Evolutionary conservation across 2,797 vertebrate genomes (phyloP), one percentile per base, ranked within the genome.

Genomic region (Coendou prehensilis): DNA sequence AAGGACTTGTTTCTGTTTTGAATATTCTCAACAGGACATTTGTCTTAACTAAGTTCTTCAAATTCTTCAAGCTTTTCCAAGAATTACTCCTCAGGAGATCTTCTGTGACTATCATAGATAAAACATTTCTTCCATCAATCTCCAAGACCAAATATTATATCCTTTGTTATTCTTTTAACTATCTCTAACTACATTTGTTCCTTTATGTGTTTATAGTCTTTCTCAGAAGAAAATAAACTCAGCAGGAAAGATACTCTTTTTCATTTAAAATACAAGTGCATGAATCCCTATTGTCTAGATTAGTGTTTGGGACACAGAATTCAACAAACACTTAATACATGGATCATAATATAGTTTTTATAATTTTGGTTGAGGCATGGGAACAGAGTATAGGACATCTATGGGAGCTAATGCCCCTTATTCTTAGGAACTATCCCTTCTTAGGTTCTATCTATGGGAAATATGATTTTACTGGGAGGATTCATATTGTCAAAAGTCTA

Each of bases 401-500:
- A 5, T 22, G 64, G 50, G 2, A 14, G 0, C 9, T n/a, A 7
- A 7, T 41, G 52, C 28, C 7, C 6, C 15, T 79, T 91, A 84
- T 57, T 64, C 41, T 71, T 37, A 80, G 13, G 28, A 76, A 17
- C 9, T 63, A 41, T 52, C 11, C 15, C 83, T 56, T 71, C 33
- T 80, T 37, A 83, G 11, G 17, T 84, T 11, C 18, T 56, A 67
- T 1, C 47, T 93, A 73, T 41, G 28, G 59, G 88, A 73, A 69
- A 86, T 52, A n/a, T 71, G 11, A 54, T 87, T 37, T 28, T 85
- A 54, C 30, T 73, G 20, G 20, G 33, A 67, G 26, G 2, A 80
- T 67, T 91, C 67, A 56, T 63, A 18, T 91, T 73, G 17, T 92
- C 80, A 87, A 89, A 86, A 79, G 23, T 75, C 15, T 47, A 26